Evolutionary conservation across 2,888 invertebrate genomes (phyloP).

Genomic region (Lasioglossum vierecki): DNA sequence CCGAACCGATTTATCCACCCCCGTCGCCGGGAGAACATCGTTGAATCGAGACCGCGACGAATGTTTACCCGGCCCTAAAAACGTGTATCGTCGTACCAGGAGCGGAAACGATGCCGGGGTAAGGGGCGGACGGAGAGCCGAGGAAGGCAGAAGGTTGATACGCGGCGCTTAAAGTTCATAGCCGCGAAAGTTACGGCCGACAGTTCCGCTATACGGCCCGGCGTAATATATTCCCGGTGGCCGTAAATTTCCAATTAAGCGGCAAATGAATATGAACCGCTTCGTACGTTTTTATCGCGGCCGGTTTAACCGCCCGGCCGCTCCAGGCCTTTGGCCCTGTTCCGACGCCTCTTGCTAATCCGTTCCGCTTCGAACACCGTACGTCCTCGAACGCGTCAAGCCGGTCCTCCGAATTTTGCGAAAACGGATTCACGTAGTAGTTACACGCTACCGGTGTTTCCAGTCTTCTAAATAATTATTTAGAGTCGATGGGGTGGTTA

Average conservation of each 20-base stretch:
- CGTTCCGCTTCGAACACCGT: neutral
- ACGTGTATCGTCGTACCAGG: neutral
- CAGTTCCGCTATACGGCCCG: slow-evolving; percentile 43
- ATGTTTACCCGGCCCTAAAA: slow-evolving; percentile 12
- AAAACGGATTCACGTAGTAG: neutral
- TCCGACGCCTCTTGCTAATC: slow-evolving; percentile 38
- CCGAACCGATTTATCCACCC: neutral
- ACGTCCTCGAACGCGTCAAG: neutral
- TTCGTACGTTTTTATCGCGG: slow-evolving; percentile 60
- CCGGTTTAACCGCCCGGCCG: slow-evolving; percentile 17
- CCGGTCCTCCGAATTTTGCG: neutral
- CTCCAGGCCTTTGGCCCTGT: slow-evolving; percentile 15
- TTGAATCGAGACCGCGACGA: slow-evolving; percentile 12
- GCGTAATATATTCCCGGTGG: slow-evolving; percentile 56
- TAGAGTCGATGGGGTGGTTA: neutral
- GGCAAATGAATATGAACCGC: slow-evolving; percentile 71
- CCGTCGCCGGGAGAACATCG: neutral
- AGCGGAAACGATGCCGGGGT: neutral
- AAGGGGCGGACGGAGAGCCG: neutral
- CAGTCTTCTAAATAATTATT: neutral
- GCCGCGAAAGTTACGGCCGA: slow-evolving; percentile 55
- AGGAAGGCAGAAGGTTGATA: slow-evolving; percentile 24
- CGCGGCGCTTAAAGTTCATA: slow-evolving; percentile 55
- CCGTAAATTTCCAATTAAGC: slow-evolving; percentile 72
- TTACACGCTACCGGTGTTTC: neutral